Evolutionary conservation across 2,888 invertebrate genomes (phyloP).

Genomic region (Drosophila neoperkinsi): DNA sequence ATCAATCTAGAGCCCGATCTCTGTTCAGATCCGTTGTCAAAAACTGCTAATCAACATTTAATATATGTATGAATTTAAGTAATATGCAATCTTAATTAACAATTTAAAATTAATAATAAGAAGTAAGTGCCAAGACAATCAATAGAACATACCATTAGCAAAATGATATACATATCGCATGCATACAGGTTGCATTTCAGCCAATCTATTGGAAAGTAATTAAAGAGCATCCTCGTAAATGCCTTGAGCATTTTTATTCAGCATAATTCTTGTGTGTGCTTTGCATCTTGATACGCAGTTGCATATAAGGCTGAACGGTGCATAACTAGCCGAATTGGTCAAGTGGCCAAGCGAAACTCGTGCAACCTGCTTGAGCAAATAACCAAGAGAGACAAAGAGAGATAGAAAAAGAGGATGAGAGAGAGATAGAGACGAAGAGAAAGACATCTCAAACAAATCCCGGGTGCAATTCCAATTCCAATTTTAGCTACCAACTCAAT

Average conservation of each 20-base stretch:
- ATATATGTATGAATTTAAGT: neutral
- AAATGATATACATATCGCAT: neutral
- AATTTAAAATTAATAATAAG: neutral
- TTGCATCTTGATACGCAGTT: constrained; percentile 16
- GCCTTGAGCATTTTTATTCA: constrained; percentile 7
- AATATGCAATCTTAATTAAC: neutral
- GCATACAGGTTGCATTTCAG: neutral
- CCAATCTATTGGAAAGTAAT: neutral
- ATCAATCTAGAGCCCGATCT: neutral
- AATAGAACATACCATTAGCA: neutral
- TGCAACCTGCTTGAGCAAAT: constrained; percentile 19
- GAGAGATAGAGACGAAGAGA: neutral
- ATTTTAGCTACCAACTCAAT: constrained; percentile 55
- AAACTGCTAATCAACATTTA: neutral
- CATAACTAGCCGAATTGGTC: constrained; percentile 8
- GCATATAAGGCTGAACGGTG: neutral
- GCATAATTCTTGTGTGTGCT: constrained; percentile 13
- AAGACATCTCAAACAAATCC: constrained; percentile 22
- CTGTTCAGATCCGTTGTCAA: neutral
- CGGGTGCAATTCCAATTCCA: constrained; percentile 28
- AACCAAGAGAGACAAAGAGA: neutral
- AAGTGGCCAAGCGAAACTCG: constrained; percentile 10
- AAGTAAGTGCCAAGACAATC: neutral
- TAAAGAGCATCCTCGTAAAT: constrained; percentile 2
- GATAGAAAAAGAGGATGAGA: neutral